Percentiles rank a stretch among this genome's conserved stretches.
phyloP scores from a whole-genome alignment of 1,140 invertebrate species.

The Sminthurides bifidus region DNA sequence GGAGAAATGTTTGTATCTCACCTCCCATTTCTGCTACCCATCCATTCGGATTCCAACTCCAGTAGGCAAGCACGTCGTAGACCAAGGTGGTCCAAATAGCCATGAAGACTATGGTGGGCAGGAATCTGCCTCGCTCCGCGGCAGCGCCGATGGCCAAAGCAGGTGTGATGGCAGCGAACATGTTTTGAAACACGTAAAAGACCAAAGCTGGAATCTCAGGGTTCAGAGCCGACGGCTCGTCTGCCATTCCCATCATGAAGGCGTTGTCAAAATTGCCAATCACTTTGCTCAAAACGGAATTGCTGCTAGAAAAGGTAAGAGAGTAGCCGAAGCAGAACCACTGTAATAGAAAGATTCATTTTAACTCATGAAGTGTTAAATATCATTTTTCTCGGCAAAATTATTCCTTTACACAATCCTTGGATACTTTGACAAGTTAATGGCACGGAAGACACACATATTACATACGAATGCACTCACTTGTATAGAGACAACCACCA shows the following conservation, averaged over 20 bases:
- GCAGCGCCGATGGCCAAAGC: slow-evolving; percentile 27
- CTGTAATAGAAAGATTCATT: slow-evolving; percentile 2
- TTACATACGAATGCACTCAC: slow-evolving; percentile 8
- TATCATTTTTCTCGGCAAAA: background rate
- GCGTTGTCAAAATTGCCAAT: slow-evolving; percentile 22
- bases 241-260: slow-evolving; percentile 13
- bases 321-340: slow-evolving; percentile 29
- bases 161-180: slow-evolving; percentile 29
- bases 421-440: too few species aligned
- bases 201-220: slow-evolving; percentile 23
- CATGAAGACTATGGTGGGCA: slow-evolving; percentile 28
- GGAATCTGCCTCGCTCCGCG: slow-evolving; percentile 28
- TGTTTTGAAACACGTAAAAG: slow-evolving; percentile 25
- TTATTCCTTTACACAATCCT: background rate
- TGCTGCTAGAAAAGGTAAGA: slow-evolving; percentile 11
- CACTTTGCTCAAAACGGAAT: slow-evolving; percentile 5
- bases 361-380: background rate
- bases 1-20: background rate
- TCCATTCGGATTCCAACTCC: slow-evolving; percentile 24
- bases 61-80: slow-evolving; percentile 25
- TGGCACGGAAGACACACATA: too few species aligned
- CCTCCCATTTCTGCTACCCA: slow-evolving; percentile 14
- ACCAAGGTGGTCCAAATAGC: slow-evolving; percentile 29
- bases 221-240: background rate
- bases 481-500: slow-evolving; percentile 28